Evolutionary conservation across 2,888 invertebrate genomes (phyloP).

Genomic region (Protodeltote pygarga): DNA sequence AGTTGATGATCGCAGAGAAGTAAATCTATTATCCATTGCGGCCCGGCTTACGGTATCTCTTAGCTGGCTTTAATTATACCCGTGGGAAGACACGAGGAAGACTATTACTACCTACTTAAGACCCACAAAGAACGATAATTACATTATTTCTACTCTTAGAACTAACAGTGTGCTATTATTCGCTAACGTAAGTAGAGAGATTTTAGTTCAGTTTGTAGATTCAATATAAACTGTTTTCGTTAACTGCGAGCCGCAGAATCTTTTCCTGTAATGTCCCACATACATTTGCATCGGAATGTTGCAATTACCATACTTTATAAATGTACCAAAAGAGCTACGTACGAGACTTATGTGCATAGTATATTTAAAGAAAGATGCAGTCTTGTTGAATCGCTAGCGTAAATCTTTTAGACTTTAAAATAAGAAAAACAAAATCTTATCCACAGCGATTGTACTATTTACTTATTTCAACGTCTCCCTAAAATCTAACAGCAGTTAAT

Average conservation of each 20-base stretch:
- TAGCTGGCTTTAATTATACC: no score
- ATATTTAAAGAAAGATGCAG: slow-evolving; percentile 27
- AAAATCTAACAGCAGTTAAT: no score
- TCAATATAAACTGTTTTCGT: slow-evolving; percentile 23
- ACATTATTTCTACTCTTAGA: no score
- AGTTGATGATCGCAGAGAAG: no score
- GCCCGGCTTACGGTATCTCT: no score
- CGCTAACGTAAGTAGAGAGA: slow-evolving; percentile 20
- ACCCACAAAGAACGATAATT: no score
- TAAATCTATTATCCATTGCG: no score
- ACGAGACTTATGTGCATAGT: slow-evolving; percentile 32
- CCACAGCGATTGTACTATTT: no score
- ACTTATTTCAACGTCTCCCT: no score
- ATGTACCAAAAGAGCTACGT: slow-evolving; percentile 41
- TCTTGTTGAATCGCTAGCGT: slow-evolving; percentile 11
- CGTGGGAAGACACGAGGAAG: no score
- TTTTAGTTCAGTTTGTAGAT: slow-evolving; percentile 12
- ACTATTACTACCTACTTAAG: no score
- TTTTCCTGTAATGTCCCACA: slow-evolving; percentile 35
- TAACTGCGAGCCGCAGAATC: slow-evolving; percentile 17
- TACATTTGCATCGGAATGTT: slow-evolving; percentile 34
- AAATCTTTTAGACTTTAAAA: slow-evolving; percentile 28
- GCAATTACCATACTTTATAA: slow-evolving; percentile 31
- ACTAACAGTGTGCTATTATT: slow-evolving; percentile 10
- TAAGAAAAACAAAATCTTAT: no score